Percentiles rank a stretch among this genome's conserved stretches.
These are phyloP conservation scores for Thripadectes ignobilis DNA, from an alignment of 2,797 vertebrate genomes.

Conservation along the genomic window DNA sequence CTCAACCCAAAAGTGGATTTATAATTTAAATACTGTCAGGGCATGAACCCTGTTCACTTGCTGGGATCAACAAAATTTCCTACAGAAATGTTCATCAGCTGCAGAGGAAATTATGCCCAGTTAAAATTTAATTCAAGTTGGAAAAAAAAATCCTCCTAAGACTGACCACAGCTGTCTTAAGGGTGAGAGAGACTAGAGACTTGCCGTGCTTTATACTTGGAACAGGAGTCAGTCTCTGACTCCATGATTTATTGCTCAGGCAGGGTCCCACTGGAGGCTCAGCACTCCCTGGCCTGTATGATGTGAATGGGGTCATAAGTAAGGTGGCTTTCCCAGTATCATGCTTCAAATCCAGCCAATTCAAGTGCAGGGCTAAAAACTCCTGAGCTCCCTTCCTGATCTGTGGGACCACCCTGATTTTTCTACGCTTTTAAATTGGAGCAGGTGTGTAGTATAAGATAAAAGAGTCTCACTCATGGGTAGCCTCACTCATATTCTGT, in stretches of 20 bases:
- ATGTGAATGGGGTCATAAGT: background rate
- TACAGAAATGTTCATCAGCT: background rate
- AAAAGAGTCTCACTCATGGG: background rate
- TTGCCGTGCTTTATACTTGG: background rate
- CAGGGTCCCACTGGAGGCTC: background rate
- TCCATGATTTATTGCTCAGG: background rate
- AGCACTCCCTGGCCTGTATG: background rate
- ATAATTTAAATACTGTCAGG: background rate
- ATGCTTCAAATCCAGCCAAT: background rate
- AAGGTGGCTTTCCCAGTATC: background rate
- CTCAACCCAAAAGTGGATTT: background rate
- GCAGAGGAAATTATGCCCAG: background rate
- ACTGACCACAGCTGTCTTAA: background rate
- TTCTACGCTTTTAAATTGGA: background rate
- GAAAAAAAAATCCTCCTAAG: background rate
- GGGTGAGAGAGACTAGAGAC: background rate
- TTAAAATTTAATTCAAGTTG: background rate
- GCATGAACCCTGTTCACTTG: background rate
- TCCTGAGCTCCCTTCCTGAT: background rate
- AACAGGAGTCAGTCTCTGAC: background rate
- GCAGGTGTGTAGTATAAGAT: background rate
- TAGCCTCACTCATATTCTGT: background rate
- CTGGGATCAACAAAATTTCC: background rate
- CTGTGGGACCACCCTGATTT: background rate
- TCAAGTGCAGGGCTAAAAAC: background rate